Evolutionary conservation across 2,888 invertebrate genomes (phyloP).

Genomic region (Fissipunctia ypsillon): DNA sequence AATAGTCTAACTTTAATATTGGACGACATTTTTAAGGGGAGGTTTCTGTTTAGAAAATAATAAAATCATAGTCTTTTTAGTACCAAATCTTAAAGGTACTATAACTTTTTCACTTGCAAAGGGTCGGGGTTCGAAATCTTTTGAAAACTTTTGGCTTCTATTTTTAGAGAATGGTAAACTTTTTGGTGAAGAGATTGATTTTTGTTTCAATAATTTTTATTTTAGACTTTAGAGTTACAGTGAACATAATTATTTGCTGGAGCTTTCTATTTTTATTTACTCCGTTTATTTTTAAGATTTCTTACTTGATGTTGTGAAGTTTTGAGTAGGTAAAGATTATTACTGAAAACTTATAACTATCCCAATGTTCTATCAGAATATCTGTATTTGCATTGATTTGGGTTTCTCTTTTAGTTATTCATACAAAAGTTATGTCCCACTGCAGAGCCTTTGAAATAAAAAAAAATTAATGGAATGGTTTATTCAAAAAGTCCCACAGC

Average conservation of each 20-base stretch:
- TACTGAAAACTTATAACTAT: neutral
- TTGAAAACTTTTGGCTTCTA: constrained; percentile 33
- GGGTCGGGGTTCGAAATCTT: constrained; percentile 40
- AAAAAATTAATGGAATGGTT: too few relatives aligned
- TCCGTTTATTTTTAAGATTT: neutral
- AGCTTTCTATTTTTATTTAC: neutral
- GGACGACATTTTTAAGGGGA: neutral
- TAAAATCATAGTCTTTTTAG: constrained; percentile 29
- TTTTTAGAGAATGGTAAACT: constrained; percentile 34
- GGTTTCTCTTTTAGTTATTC: neutral
- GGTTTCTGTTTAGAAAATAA: constrained; percentile 31
- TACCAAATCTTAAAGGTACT: constrained; percentile 13
- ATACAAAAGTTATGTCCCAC: neutral
- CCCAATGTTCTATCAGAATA: neutral
- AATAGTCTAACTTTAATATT: neutral
- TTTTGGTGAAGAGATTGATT: constrained; percentile 28
- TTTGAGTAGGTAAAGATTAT: neutral
- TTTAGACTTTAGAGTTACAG: neutral
- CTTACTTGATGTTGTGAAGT: neutral
- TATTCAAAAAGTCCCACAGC: neutral
- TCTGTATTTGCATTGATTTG: neutral
- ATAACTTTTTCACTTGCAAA: constrained; percentile 49
- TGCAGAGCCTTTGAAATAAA: too few relatives aligned
- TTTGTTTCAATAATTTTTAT: constrained; percentile 16
- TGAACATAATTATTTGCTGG: neutral